Evolutionary conservation across 2,113 vertebrate species (phyloP).

Genomic region (Elgaria multicarinata): DNA sequence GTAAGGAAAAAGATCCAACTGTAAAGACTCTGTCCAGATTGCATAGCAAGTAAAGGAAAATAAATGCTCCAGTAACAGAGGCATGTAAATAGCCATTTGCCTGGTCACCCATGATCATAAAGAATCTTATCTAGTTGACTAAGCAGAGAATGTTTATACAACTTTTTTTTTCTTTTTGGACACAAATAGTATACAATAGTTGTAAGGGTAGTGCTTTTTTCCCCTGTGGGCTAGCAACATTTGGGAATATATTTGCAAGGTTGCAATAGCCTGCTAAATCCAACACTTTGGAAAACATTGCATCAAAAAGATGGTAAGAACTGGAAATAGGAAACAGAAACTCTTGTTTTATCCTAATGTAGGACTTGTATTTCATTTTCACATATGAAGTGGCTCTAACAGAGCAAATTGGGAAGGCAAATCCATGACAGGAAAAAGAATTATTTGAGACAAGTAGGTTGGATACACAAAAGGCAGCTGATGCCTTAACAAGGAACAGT

Average conservation of each 20-base stretch:
- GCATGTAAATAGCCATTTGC: not conserved
- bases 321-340: not conserved
- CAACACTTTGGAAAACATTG: not conserved
- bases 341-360: not conserved
- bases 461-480: constrained; percentile 9
- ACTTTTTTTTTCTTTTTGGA: not conserved
- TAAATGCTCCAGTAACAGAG: not conserved
- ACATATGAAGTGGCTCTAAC: not conserved
- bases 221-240: not conserved
- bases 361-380: not conserved
- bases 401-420: not conserved
- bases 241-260: not conserved
- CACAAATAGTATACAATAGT: not conserved
- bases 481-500: not conserved
- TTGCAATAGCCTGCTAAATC: not conserved
- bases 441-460: not conserved
- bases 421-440: not conserved
- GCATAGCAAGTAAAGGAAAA: too few relatives aligned
- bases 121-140: not conserved
- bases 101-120: not conserved
- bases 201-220: not conserved
- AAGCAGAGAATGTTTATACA: not conserved
- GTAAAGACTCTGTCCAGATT: not conserved
- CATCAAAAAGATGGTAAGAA: not conserved
- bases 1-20: not conserved